These are phyloP conservation scores for Cynocephalus volans DNA, from an alignment of 2,113 vertebrate species.

Conservation along the genomic window DNA sequence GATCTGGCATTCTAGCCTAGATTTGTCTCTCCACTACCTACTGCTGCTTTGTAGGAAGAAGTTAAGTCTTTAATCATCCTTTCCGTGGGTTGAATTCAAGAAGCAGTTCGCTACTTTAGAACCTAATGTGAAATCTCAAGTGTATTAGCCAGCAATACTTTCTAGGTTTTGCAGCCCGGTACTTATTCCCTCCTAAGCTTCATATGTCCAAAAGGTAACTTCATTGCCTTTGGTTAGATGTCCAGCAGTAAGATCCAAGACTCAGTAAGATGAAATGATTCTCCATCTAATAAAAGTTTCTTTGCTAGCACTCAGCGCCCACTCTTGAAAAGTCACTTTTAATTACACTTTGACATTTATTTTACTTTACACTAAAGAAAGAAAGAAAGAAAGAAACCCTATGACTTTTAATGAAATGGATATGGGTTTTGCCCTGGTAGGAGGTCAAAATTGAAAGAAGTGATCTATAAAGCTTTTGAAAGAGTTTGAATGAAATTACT, in stretches of 20 bases:
- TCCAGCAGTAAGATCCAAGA: neutral
- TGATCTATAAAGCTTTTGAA: slow-evolving; percentile 59
- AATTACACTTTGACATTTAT: slow-evolving; percentile 74
- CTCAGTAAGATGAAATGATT: neutral
- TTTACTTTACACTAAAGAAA: slow-evolving; percentile 35
- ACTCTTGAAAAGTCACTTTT: slow-evolving; percentile 66
- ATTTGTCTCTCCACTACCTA: neutral
- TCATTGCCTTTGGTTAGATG: neutral
- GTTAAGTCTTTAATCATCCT: neutral
- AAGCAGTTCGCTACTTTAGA: neutral
- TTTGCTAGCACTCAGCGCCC: slow-evolving; percentile 25
- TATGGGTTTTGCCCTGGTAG: slow-evolving; percentile 14
- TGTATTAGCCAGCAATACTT: neutral
- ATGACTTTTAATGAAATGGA: slow-evolving; percentile 64
- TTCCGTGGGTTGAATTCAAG: neutral
- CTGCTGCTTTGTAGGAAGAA: neutral
- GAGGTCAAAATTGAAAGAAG: slow-evolving; percentile 67
- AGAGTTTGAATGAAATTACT: slow-evolving; percentile 68
- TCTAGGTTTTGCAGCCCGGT: neutral
- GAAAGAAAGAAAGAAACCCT: slow-evolving; percentile 54
- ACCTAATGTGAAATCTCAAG: neutral
- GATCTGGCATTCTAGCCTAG: neutral
- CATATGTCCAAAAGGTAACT: neutral
- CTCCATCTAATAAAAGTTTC: slow-evolving; percentile 43
- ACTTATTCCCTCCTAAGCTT: neutral